Evolutionary conservation across 2,797 vertebrate species (phyloP).

Genomic region (Hippoglossus hippoglossus): DNA sequence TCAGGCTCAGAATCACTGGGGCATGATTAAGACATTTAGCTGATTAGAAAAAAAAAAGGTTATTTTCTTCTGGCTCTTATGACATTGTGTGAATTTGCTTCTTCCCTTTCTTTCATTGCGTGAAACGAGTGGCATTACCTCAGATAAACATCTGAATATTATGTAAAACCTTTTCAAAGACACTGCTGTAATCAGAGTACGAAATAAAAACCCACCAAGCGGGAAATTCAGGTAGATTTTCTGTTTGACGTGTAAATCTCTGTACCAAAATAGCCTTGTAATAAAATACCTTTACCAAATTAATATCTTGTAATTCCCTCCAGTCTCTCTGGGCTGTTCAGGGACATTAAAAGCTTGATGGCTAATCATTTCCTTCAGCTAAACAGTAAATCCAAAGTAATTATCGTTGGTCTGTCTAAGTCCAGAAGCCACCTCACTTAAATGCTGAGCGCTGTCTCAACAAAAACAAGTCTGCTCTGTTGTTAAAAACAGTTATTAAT

Average conservation of each 20-base stretch:
- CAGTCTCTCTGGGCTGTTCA: background rate
- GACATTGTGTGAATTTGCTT: conserved; percentile 14
- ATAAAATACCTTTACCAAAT: background rate
- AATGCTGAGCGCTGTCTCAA: background rate
- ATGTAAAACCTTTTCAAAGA: conserved; percentile 17
- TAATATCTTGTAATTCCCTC: background rate
- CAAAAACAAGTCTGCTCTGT: background rate
- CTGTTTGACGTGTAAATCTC: background rate
- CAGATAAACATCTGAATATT: conserved; percentile 25
- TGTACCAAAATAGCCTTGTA: background rate
- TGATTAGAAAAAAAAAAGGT: conserved; percentile 1
- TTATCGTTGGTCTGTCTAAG: background rate
- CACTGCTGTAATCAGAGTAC: background rate
- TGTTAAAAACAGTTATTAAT: background rate
- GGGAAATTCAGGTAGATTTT: background rate
- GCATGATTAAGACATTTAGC: conserved; percentile 66
- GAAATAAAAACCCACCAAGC: background rate
- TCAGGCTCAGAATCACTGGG: conserved; percentile 58
- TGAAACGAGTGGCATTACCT: conserved; percentile 16
- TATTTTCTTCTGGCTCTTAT: conserved; percentile 20
- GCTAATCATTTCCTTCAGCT: background rate
- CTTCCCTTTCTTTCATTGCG: conserved; percentile 11
- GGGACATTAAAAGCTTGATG: background rate
- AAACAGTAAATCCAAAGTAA: background rate
- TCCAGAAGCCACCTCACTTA: background rate